Conservation (phyloP, 2,888 invertebrate species). For the Phlogophora meticulosa region DNA sequence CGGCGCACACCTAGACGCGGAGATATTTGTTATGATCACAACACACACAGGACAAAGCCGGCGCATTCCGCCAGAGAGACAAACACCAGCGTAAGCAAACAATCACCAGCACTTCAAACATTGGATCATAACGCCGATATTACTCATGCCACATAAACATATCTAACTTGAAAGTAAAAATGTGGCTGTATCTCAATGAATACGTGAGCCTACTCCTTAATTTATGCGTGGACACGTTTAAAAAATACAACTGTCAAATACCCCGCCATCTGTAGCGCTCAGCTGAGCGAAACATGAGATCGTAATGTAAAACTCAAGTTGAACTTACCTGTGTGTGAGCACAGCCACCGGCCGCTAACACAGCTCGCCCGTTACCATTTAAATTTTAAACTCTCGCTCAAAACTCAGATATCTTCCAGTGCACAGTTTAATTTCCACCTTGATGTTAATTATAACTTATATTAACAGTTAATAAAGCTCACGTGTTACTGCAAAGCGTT, state of each 20-base stretch:
- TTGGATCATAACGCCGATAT: conserved; percentile 60
- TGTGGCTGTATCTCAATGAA: conserved; percentile 56
- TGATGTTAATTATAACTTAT: conserved; percentile 78
- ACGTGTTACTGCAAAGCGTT: conserved; percentile 82
- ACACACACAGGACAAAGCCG: conserved; percentile 66
- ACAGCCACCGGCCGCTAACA: conserved; percentile 69
- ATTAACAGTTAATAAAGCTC: conserved; percentile 80
- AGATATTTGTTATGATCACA: conserved; percentile 71
- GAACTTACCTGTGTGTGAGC: conserved; percentile 81
- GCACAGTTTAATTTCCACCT: conserved; percentile 82
- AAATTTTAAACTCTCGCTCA: conserved; percentile 68
- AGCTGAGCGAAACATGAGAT: conserved; percentile 60
- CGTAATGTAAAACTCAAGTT: conserved; percentile 38
- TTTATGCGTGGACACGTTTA: conserved; percentile 78
- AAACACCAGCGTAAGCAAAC: conserved; percentile 63
- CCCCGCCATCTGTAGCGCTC: conserved; percentile 57
- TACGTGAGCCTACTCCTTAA: conserved; percentile 69
- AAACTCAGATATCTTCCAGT: conserved; percentile 71
- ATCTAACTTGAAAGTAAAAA: conserved; percentile 37
- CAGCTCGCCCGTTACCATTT: conserved; percentile 69
- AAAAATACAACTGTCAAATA: conserved; percentile 75
- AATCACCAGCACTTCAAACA: conserved; percentile 63
- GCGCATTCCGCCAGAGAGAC: conserved; percentile 69
- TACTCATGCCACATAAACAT: conserved; percentile 48
- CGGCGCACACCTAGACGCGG: conserved; percentile 57